Evolutionary conservation across 1,140 invertebrate genomes (phyloP), one percentile per base, ranked within the genome.

Genomic region (Sitobion miscanthi): DNA sequence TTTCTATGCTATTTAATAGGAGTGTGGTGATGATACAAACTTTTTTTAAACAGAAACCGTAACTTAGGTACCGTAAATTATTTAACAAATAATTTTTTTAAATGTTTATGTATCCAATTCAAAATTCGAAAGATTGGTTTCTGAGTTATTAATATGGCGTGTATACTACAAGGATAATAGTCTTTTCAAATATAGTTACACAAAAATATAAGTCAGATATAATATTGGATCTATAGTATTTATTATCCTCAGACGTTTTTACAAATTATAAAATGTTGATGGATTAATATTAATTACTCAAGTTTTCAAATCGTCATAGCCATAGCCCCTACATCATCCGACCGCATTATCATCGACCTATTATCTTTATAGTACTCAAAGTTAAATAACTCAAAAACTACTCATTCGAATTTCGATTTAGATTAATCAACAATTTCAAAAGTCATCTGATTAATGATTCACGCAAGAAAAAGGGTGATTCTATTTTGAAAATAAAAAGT

Each of bases 311-410:
- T 77, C 30, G 11, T n/a, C n/a, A n/a, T 77, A 20, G 20, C 21
- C n/a, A n/a, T 77, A 20, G 20, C 21, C n/a, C 30, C 62, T 35
- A n/a, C n/a, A 77, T 17, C 62, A 77, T 77, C 4, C 62, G n/a
- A 77, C 17, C 62, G 14, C 62, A 77, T 77, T 77, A 77, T 77
- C 62, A 35, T 77, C 14, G 62, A n/a, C 14, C 5, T 77, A n/a
- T 77, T 77, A n/a, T 77, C 62, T 77, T 77, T 35, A 52, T 52
- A 77, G 62, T 30, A 77, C n/a, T 77, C 30, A n/a, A 77, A 77
- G 14, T 77, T 77, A n/a, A 77, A 77, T 77, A 77, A n/a, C n/a
- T 77, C 62, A n/a, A 77, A 77, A n/a, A 77, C 62, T 77, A 77
- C 14, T 77, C 14, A 17, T 77, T 77, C 30, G 30, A 77, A 77